Evolutionary conservation across 2,797 vertebrate genomes (phyloP), one percentile per base, ranked within the genome.

Genomic region (Tokudaia muenninki): DNA sequence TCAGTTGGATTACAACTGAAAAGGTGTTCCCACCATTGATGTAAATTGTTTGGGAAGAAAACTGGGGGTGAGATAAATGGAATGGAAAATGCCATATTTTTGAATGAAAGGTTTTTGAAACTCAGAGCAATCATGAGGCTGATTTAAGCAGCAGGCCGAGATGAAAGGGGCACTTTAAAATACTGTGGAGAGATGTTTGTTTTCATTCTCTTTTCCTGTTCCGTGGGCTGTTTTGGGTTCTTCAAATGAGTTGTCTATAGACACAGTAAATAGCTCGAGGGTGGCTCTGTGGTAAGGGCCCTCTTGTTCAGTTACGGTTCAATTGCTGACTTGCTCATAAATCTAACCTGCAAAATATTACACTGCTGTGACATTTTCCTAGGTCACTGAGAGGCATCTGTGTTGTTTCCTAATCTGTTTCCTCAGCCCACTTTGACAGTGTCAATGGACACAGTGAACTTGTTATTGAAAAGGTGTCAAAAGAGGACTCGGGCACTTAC

Each of bases 401-500:
- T 96, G 93, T 90, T 83, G 95, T 95, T 90, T 26, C 26, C 77
- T 44, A 94, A 90, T 92, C 92, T 98, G 82, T 98, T 94, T 91
- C 67, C 91, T 31, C 97, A 99, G 99, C 99, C 82, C 98, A 99
- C 96, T 99, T 99, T 0, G 99, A 99, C 47, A 98, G 99, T 78
- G 93, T 98, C 92, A 99, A 98, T 1, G 99, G 99, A 92, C 98
- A 99, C 98, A 99, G 99, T 90, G 99, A 99, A 98, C 98, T 99
- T 97, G 98, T 99, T 96, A 99, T 99, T 17, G 99, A 99, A 96
- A 99, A 98, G 87, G 99, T 99, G 88, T 99, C 98, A 88, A 99
- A 99, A 98, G 99, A 99, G 0, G 99, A 99, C 92, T 99, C 99
- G 0, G 99, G 99, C 0, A 99, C 99, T 34, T 99, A 99, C 0